These are phyloP conservation scores for Amyelois transitella DNA, from an alignment of 1,140 invertebrate species.

Conservation along the genomic window DNA sequence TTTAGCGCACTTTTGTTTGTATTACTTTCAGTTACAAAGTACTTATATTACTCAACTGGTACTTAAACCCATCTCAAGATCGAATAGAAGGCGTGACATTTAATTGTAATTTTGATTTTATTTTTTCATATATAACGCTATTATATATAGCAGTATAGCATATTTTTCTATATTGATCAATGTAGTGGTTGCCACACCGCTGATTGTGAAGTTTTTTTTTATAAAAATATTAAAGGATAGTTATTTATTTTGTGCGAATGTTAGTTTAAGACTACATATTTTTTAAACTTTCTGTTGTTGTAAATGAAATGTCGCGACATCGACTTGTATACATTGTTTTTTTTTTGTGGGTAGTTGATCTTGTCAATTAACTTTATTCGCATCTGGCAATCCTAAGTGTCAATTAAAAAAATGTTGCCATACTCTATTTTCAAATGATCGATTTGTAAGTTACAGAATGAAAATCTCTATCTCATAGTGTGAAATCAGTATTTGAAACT, in stretches of 20 bases:
- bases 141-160: background rate
- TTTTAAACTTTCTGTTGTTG: background rate
- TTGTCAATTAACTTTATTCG: background rate
- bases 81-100: conserved; percentile 4
- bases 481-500: too few relatives aligned
- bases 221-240: background rate
- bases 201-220: background rate
- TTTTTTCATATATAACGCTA: background rate
- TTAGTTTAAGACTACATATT: background rate
- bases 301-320: background rate
- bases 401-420: too few relatives aligned
- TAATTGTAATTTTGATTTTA: conserved; percentile 1
- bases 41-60: conserved; percentile 10
- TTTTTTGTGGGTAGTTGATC: background rate
- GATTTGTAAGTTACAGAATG: too few relatives aligned
- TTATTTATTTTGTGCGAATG: conserved; percentile 3
- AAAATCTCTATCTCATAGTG: too few relatives aligned
- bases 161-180: conserved; percentile 1
- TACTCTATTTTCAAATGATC: too few relatives aligned
- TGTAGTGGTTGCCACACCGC: background rate
- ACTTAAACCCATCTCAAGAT: conserved; percentile 1
- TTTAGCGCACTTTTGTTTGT: conserved; percentile 13
- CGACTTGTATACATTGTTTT: background rate
- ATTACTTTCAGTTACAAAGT: conserved; percentile 6
- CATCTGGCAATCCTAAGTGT: too few relatives aligned